phyloP scores from a whole-genome alignment of 2,888 invertebrate species.

The Macaria notata region DNA sequence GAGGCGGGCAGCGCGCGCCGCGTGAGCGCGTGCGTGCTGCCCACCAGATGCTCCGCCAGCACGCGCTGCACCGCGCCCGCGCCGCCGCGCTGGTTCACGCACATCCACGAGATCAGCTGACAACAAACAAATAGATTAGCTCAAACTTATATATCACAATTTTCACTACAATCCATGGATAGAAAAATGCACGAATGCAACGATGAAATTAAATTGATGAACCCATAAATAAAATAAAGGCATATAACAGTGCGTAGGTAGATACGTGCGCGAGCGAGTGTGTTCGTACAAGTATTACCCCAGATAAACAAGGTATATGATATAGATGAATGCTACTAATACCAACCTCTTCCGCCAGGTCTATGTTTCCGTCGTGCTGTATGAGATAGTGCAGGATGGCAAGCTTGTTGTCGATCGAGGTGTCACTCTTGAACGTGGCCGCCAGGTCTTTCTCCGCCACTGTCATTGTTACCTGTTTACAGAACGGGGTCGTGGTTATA shows the following conservation, averaged over 20 bases:
- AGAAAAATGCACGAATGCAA: no score
- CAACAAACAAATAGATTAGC: no score
- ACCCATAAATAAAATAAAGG: no score
- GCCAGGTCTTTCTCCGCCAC: constrained; percentile 86
- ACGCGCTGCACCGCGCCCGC: constrained; percentile 83
- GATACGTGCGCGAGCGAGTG: no score
- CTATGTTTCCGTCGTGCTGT: constrained; percentile 88
- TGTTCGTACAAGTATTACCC: no score
- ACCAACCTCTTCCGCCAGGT: constrained; percentile 86
- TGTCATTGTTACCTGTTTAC: constrained; percentile 62
- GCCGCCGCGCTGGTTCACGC: constrained; percentile 61
- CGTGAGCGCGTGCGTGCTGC: constrained; percentile 87
- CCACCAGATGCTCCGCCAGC: constrained; percentile 91
- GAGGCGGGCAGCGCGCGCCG: constrained; percentile 88
- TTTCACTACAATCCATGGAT: no score
- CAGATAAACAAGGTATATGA: no score
- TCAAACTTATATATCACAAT: no score
- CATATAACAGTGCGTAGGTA: no score
- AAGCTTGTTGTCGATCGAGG: constrained; percentile 86
- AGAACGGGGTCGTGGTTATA: no score
- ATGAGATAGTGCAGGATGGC: constrained; percentile 92
- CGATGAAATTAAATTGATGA: no score
- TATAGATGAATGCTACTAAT: neutral
- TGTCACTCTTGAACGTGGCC: constrained; percentile 86
- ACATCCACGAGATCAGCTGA: constrained; percentile 83